Conservation (phyloP, 2,888 invertebrate species). For the Teleiodes luculella region DNA sequence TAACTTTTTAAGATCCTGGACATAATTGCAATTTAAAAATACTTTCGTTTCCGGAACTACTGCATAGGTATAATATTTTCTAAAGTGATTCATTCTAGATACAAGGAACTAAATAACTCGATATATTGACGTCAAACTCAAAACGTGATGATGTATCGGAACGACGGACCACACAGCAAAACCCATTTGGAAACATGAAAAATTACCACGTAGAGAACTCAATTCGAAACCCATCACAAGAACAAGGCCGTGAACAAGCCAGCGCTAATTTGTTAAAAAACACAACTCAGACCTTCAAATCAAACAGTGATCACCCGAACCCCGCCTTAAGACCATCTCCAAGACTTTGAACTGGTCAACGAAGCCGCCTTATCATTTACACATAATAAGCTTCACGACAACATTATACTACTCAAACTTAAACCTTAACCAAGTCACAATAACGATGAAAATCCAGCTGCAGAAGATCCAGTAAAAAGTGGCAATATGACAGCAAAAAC, state of each 20-base stretch:
- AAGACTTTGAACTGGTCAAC: conserved; percentile 23
- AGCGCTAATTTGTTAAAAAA: conserved; percentile 59
- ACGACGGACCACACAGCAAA: conserved; percentile 38
- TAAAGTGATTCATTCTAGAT: not conserved
- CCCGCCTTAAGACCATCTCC: conserved; percentile 33
- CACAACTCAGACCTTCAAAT: conserved; percentile 43
- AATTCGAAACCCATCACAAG: conserved; percentile 39
- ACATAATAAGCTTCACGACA: conserved; percentile 5
- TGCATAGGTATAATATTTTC: too few relatives aligned
- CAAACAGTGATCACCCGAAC: conserved; percentile 38
- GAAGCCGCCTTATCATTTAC: conserved; percentile 24
- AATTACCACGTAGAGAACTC: conserved; percentile 28
- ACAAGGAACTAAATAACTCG: not conserved
- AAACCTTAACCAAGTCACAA: not conserved
- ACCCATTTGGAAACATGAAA: conserved; percentile 25
- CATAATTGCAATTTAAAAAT: too few relatives aligned
- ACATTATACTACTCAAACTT: not conserved
- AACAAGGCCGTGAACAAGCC: conserved; percentile 38
- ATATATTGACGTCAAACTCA: not conserved
- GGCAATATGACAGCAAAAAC: conserved; percentile 23
- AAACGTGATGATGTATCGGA: conserved; percentile 1
- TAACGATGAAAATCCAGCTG: not conserved
- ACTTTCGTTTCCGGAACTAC: too few relatives aligned
- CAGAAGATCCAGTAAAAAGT: not conserved
- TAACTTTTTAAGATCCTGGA: too few relatives aligned